Base-by-base conservation (phyloP, 2,113 vertebrate genomes). In the Physeter macrocephalus region DNA sequence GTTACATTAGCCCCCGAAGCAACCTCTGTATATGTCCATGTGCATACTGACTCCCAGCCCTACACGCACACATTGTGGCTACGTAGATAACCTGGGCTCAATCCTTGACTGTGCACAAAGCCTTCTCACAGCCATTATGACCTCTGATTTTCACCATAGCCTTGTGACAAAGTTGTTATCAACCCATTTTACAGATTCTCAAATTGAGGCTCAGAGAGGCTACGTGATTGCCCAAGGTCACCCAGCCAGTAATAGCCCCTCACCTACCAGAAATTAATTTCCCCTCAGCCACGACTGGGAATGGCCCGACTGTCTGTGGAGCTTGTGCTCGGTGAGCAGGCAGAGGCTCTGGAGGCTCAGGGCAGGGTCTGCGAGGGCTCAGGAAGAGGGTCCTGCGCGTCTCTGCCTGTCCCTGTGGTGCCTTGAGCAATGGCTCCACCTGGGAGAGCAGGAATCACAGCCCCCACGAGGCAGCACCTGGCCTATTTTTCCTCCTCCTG, bases 181-280 rank as follows among this genome's bases (percentile, higher is more conserved):
- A 52, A 75, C 34, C 57, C 75, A 96, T 85, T 93, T 92, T 46
- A 94, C 69, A 92, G 92, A 77, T 89, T 57, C 54, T 95, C 85
- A 88, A 67, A 61, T 39, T 36, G 77, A 91, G 34, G 25, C 57
- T 59, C 84, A 67, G 21, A 96, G 81, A 84, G 54, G n/a, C 52
- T 31, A 66, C 0, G 1, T 20, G 29, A n/a, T 61, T 64, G 39
- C 43, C 62, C 25, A 59, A 39, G 39, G 88, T 39, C 1, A 67
- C 90, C 61, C 52, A 15, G 34, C 27, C 83, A 21, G 18, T 18
- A n/a, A 43, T 27, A 34, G 34, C 27, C 91, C 27, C 64, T 83
- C 10, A 61, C 36, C 84, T 43, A 72, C 57, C 59, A 64, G 43
- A 82, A 83, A 74, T 46, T 80, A 61, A n/a, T 5, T 9, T 31